Evolutionary conservation across 1,140 invertebrate species (phyloP).

Genomic region (Dendrolimus punctatus): DNA sequence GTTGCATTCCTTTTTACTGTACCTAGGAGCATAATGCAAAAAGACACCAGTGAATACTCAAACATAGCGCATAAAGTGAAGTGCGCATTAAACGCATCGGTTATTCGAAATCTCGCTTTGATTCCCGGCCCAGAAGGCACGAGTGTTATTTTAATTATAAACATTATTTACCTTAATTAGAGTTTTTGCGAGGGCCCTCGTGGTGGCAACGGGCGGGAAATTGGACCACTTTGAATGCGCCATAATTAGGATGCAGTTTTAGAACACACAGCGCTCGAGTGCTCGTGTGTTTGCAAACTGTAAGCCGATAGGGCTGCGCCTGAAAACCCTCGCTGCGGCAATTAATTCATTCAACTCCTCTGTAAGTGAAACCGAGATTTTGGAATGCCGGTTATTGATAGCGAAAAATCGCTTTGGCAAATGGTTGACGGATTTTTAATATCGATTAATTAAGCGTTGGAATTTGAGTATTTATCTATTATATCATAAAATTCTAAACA

Average conservation of each 20-base stretch:
- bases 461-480: too few species aligned
- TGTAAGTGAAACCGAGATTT: constrained; percentile 25
- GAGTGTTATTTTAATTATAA: constrained; percentile 69
- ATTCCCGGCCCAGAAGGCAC: constrained; percentile 33
- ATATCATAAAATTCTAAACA: too few species aligned
- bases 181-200: constrained; percentile 40
- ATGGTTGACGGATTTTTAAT: too few species aligned
- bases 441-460: too few species aligned
- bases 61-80: constrained; percentile 45
- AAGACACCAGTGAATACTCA: constrained; percentile 36
- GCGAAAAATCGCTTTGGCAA: too few species aligned
- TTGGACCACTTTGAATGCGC: constrained; percentile 40
- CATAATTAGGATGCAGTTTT: constrained; percentile 48
- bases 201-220: constrained; percentile 39
- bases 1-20: too few species aligned
- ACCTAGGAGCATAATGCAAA: constrained; percentile 7
- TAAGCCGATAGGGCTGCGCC: constrained; percentile 26
- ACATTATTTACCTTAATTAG: constrained; percentile 67
- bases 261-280: constrained; percentile 22
- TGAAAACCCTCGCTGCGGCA: constrained; percentile 33
- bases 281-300: constrained; percentile 42
- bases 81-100: constrained; percentile 44
- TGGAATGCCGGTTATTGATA: too few species aligned
- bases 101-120: constrained; percentile 44
- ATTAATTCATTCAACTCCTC: constrained; percentile 27